Evolutionary conservation across 2,797 vertebrate species (phyloP).

Genomic region (Melopsittacus undulatus): DNA sequence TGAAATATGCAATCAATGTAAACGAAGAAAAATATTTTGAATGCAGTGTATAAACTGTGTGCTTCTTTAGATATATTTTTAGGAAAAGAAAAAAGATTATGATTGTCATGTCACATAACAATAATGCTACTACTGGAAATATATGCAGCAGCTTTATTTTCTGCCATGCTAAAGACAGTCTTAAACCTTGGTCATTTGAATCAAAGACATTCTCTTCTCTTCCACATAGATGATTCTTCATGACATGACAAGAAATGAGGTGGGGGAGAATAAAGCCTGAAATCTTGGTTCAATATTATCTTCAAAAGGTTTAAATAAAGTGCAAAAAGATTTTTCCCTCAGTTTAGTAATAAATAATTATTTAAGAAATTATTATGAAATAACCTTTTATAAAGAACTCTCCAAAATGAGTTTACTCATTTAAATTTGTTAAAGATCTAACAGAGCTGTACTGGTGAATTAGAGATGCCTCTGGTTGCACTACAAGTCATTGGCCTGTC

Average conservation of each 20-base stretch:
- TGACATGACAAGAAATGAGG: conserved; percentile 26
- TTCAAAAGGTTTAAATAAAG: conserved; percentile 1
- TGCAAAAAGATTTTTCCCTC: background rate
- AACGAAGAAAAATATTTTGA: conserved; percentile 76
- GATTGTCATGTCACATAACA: conserved; percentile 52
- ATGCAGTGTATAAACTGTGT: conserved; percentile 67
- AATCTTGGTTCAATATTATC: conserved; percentile 8
- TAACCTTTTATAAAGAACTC: background rate
- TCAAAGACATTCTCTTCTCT: conserved; percentile 40
- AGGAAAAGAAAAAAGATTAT: conserved; percentile 6
- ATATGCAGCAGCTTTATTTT: conserved; percentile 57
- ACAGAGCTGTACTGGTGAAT: background rate
- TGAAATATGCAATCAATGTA: conserved; percentile 77
- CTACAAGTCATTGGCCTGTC: background rate
- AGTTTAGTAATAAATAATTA: background rate
- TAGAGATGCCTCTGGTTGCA: background rate
- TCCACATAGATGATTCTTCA: conserved; percentile 35
- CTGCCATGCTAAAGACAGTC: conserved; percentile 1
- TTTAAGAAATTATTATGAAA: background rate
- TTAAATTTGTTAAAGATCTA: conserved; percentile 10
- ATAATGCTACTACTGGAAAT: conserved; percentile 41
- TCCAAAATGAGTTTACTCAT: background rate
- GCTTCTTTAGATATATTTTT: conserved; percentile 61
- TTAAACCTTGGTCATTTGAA: conserved; percentile 61
- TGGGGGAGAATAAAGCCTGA: background rate